Evolutionary conservation across 30 jellyfish, hydroid and myxozoan species (phyloP).

Genomic region (Cassiopea andromeda): DNA sequence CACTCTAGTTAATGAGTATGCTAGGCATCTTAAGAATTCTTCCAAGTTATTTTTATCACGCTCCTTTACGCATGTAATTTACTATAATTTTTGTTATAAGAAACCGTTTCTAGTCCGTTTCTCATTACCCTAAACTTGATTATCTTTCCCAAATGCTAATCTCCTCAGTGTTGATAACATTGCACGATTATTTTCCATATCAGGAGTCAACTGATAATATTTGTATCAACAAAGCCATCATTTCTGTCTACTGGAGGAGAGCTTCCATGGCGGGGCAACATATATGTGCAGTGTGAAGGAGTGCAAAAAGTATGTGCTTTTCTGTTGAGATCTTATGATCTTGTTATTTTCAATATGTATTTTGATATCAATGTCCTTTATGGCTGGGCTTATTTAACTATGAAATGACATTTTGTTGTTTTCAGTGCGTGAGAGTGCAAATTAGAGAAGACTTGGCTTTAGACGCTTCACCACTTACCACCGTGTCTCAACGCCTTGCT

Average conservation of each 20-base stretch:
- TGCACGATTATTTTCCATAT: background rate
- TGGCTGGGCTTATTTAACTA: too few species aligned
- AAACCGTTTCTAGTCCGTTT: too few species aligned
- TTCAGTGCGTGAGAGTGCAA: conserved; percentile 80
- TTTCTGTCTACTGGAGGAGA: conserved; percentile 77
- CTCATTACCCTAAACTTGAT: background rate
- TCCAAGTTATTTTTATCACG: too few species aligned
- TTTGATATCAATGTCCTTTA: too few species aligned
- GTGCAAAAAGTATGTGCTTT: conserved; percentile 75
- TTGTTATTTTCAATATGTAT: too few species aligned
- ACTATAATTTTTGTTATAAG: too few species aligned
- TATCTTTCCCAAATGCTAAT: too few species aligned
- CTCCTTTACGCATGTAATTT: too few species aligned
- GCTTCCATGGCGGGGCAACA: conserved; percentile 88
- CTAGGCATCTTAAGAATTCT: too few species aligned
- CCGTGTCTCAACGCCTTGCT: conserved; percentile 33
- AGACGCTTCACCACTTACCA: conserved; percentile 70
- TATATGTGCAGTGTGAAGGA: conserved; percentile 84
- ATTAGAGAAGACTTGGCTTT: conserved; percentile 73
- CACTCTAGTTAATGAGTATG: too few species aligned
- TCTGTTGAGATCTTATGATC: background rate
- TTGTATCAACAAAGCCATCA: conserved; percentile 75
- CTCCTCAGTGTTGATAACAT: background rate
- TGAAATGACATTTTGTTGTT: background rate
- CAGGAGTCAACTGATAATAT: conserved; percentile 76